Evolutionary conservation across 2,797 vertebrate species (phyloP).

Genomic region (Sparus aurata): DNA sequence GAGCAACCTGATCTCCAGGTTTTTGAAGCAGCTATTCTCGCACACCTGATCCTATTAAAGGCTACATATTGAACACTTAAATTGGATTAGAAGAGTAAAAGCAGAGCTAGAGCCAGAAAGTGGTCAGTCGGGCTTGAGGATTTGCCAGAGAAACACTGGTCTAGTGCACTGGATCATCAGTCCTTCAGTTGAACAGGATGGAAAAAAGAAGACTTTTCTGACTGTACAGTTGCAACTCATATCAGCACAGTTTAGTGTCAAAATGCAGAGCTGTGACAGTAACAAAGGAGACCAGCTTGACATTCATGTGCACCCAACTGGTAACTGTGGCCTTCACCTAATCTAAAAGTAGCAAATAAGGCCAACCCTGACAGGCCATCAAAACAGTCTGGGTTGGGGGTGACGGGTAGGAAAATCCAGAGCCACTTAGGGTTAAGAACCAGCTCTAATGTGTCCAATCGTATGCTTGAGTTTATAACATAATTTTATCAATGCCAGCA

Average conservation of each 20-base stretch:
- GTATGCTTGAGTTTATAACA: too few species aligned
- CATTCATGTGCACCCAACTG: background rate
- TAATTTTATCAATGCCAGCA: too few species aligned
- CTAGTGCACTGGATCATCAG: background rate
- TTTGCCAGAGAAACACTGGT: conserved; percentile 1
- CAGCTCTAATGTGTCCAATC: too few species aligned
- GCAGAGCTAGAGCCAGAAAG: conserved; percentile 26
- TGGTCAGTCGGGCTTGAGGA: conserved; percentile 13
- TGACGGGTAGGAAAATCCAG: too few species aligned
- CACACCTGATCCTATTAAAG: conserved; percentile 68
- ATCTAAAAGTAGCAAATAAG: conserved; percentile 40
- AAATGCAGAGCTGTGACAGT: background rate
- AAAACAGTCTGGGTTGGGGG: background rate
- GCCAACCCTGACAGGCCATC: conserved; percentile 8
- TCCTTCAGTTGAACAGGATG: background rate
- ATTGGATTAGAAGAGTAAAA: conserved; percentile 62
- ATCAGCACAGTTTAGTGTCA: background rate
- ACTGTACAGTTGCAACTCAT: background rate
- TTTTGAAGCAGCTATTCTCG: conserved; percentile 45
- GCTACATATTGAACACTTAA: conserved; percentile 44
- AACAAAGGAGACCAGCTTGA: conserved; percentile 24
- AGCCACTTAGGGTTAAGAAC: too few species aligned
- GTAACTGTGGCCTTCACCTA: conserved; percentile 6
- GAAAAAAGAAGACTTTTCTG: background rate
- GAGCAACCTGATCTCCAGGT: conserved; percentile 24